These are phyloP conservation scores for Drosophila diplacantha DNA, from an alignment of 2,888 invertebrate genomes.

Conservation along the genomic window DNA sequence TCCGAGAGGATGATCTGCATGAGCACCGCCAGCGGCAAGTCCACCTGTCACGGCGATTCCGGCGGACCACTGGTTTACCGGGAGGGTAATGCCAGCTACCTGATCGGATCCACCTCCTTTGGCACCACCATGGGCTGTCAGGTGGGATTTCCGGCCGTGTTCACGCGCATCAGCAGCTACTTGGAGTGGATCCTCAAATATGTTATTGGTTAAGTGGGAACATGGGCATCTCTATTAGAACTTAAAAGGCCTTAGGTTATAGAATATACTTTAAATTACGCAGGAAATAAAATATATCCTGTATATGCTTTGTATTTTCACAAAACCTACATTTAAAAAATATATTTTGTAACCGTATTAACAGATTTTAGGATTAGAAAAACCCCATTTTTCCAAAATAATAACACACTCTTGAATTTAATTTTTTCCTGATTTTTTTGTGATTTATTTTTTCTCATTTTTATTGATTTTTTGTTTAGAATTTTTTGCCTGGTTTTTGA, in stretches of 20 bases:
- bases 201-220: neutral
- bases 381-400: neutral
- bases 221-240: neutral
- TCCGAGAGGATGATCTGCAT: conserved; percentile 56
- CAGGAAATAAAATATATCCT: neutral
- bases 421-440: conserved; percentile 60
- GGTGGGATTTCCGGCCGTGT: conserved; percentile 64
- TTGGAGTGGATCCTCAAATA: conserved; percentile 59
- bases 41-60: conserved; percentile 63
- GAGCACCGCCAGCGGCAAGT: conserved; percentile 49
- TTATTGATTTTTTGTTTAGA: conserved; percentile 60
- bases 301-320: neutral
- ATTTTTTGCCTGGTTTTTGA: conserved; percentile 52
- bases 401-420: conserved; percentile 23
- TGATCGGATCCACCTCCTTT: conserved; percentile 69
- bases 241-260: neutral
- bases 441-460: conserved; percentile 58
- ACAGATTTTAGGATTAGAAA: too few relatives aligned
- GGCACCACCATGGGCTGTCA: conserved; percentile 63
- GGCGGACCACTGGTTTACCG: conserved; percentile 58
- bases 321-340: too few relatives aligned
- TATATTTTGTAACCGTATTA: too few relatives aligned
- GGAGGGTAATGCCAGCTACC: conserved; percentile 26
- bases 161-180: conserved; percentile 65
- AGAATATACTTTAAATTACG: neutral